Percentiles rank a stretch among this genome's conserved stretches.
These are phyloP conservation scores for Patiria miniata DNA, from an alignment of 35 echinoderm and acorn worm species.

Conservation along the genomic window DNA sequence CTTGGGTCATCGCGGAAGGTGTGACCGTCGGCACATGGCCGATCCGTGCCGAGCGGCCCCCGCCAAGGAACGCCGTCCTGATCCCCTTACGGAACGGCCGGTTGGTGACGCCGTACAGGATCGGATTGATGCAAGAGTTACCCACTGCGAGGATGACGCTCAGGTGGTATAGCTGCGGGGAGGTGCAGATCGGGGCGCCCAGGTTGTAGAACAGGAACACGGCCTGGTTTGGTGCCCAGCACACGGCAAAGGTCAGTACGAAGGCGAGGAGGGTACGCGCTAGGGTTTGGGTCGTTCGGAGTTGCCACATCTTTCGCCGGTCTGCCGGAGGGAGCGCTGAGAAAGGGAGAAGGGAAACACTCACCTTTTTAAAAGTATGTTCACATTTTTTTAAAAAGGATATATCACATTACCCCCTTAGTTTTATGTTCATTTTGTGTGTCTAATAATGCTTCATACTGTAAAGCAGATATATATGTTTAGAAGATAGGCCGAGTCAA, in stretches of 20 bases:
- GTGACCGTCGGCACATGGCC: not conserved
- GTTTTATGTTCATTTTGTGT: not conserved
- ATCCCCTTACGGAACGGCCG: constrained; percentile 54
- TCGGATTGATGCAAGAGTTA: constrained; percentile 83
- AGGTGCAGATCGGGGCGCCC: constrained; percentile 59
- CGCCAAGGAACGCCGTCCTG: constrained; percentile 5
- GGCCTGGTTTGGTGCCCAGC: constrained; percentile 80
- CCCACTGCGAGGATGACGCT: constrained; percentile 67
- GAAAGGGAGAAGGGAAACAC: not conserved
- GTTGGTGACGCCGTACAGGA: constrained; percentile 76
- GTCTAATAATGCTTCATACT: not conserved
- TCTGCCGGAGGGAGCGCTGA: not conserved
- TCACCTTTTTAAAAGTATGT: not conserved
- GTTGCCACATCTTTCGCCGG: constrained; percentile 55
- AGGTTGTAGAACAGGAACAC: constrained; percentile 79
- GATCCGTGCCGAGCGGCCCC: not conserved
- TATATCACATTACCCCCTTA: not conserved
- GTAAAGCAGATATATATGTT: not conserved
- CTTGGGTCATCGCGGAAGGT: too few species aligned
- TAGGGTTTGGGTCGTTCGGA: constrained; percentile 46
- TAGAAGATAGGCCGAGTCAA: too few species aligned
- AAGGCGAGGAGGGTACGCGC: constrained; percentile 57
- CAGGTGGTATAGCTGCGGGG: constrained; percentile 47
- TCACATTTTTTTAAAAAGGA: not conserved
- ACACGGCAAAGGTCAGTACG: constrained; percentile 71